Percentiles rank a stretch among this genome's conserved stretches.
These are phyloP conservation scores for Coptodon bakossiorum DNA, from an alignment of 2,113 vertebrate genomes.

Conservation along the genomic window DNA sequence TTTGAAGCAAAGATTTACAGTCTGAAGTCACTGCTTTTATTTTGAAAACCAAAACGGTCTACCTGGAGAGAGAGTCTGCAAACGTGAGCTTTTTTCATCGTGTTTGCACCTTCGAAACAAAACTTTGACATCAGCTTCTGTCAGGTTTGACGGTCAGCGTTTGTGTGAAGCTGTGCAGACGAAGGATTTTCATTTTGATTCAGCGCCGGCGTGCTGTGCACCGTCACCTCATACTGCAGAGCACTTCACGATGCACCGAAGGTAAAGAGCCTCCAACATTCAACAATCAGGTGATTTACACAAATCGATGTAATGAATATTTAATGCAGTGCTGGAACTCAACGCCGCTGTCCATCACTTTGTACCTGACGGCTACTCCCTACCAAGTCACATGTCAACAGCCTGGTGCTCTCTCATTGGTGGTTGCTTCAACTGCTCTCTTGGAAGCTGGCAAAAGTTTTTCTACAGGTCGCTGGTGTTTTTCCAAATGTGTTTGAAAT, in stretches of 20 bases:
- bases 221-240: background rate
- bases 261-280: background rate
- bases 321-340: background rate
- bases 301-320: background rate
- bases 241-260: accelerated
- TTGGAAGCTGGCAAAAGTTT: accelerated
- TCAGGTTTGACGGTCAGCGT: accelerated
- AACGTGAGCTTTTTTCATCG: accelerated
- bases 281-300: background rate
- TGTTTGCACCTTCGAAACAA: accelerated
- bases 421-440: background rate
- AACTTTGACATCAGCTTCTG: background rate
- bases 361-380: background rate
- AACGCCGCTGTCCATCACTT: accelerated
- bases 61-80: accelerated
- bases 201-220: accelerated
- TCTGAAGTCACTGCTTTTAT: background rate
- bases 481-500: background rate
- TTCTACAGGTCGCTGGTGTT: background rate
- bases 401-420: background rate
- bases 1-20: background rate
- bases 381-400: background rate
- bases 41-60: background rate
- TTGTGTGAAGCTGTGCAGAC: background rate
- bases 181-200: background rate